Conservation (phyloP, 2,113 vertebrate genomes). For the Gallinago undulata region DNA sequence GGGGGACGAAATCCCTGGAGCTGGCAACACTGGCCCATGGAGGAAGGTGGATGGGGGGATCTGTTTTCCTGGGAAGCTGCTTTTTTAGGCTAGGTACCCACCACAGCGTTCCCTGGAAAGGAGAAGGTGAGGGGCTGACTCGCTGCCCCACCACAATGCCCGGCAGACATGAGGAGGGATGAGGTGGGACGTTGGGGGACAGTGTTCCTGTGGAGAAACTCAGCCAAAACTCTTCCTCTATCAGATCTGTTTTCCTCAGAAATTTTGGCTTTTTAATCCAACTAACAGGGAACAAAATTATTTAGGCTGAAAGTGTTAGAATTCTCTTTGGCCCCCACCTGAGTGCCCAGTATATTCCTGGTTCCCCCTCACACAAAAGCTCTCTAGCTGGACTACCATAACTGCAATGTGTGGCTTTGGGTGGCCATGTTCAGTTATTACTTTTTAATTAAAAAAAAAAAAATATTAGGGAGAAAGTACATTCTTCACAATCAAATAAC, state of each 20-base stretch:
- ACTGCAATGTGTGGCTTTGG: background rate
- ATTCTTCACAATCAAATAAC: background rate
- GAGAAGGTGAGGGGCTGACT: background rate
- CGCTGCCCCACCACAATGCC: rapidly evolving
- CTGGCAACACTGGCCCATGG: background rate
- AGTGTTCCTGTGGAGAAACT: background rate
- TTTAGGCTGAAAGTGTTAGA: background rate
- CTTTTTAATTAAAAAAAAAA: background rate
- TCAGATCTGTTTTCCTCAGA: background rate
- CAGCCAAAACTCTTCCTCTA: background rate
- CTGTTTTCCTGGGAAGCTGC: background rate
- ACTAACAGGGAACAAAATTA: background rate
- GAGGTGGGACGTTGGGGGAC: background rate
- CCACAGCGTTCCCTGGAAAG: background rate
- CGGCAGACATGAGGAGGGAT: background rate
- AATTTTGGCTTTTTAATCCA: background rate
- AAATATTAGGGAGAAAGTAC: background rate
- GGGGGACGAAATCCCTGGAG: background rate
- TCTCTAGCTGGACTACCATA: background rate
- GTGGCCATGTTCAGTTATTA: background rate
- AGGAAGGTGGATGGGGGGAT: background rate
- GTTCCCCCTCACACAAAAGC: background rate
- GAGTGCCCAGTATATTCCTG: background rate
- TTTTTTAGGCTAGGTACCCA: background rate
- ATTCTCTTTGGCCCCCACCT: background rate